Evolutionary conservation across 2,888 invertebrate genomes (phyloP).

Genomic region (Plusia festucae): DNA sequence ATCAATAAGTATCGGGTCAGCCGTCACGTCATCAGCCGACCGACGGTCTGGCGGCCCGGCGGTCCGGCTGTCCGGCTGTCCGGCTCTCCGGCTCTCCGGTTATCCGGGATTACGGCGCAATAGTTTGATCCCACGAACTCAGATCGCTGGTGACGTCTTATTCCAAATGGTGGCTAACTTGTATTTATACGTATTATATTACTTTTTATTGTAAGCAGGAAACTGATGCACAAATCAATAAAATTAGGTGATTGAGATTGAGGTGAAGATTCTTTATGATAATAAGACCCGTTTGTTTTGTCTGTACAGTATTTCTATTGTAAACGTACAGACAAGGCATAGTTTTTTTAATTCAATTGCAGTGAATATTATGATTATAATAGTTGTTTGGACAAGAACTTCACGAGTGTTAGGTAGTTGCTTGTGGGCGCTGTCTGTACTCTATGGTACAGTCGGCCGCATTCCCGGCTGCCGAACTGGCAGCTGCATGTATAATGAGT

Average conservation of each 20-base stretch:
- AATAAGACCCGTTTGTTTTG: background rate
- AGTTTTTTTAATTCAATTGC: too few relatives aligned
- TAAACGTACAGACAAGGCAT: too few relatives aligned
- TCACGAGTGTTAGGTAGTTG: background rate
- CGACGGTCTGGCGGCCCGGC: slow-evolving; percentile 20
- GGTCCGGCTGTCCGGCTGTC: slow-evolving; percentile 33
- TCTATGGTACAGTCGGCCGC: background rate
- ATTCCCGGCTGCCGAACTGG: slow-evolving; percentile 5
- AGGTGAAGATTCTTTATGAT: background rate
- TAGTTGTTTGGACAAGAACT: too few relatives aligned
- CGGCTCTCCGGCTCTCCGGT: slow-evolving; percentile 36
- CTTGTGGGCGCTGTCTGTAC: background rate
- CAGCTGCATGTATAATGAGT: slow-evolving; percentile 40
- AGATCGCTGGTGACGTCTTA: slow-evolving; percentile 18
- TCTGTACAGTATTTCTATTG: too few relatives aligned
- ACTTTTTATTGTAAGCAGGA: too few relatives aligned
- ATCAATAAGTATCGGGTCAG: slow-evolving; percentile 50
- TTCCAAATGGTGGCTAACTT: background rate
- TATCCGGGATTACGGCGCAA: slow-evolving; percentile 29
- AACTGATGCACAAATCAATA: too few relatives aligned
- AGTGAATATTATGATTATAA: too few relatives aligned
- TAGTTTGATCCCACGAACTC: background rate
- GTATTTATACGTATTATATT: too few relatives aligned
- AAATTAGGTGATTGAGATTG: too few relatives aligned
- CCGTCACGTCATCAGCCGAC: slow-evolving; percentile 19